Evolutionary conservation across 2,113 vertebrate genomes (phyloP).

Genomic region (Dicerorhinus sumatrensis): DNA sequence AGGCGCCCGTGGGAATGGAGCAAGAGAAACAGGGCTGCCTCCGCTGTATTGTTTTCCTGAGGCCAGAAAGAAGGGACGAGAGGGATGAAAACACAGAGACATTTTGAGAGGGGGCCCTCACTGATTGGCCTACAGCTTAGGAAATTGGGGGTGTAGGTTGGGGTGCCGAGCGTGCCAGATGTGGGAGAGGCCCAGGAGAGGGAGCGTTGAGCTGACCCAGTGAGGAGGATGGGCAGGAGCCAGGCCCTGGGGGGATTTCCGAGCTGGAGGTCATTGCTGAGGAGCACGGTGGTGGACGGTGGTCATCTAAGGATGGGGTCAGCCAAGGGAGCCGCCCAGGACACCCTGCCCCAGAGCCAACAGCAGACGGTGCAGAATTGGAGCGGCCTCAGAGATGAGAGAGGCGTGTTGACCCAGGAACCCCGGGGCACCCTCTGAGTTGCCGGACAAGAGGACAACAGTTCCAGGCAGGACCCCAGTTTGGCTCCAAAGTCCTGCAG

Average conservation of each 20-base stretch:
- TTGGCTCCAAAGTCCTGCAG: background rate
- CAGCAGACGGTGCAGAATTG: background rate
- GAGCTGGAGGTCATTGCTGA: background rate
- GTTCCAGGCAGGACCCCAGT: background rate
- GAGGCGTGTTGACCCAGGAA: background rate
- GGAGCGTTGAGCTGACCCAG: background rate
- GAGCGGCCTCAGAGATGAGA: background rate
- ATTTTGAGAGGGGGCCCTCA: background rate
- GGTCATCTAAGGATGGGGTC: background rate
- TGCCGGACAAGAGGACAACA: slow-evolving; percentile 32
- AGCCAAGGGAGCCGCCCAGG: background rate
- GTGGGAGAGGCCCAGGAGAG: accelerated
- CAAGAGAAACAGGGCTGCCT: background rate
- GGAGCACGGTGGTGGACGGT: background rate
- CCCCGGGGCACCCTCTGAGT: background rate
- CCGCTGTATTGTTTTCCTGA: background rate
- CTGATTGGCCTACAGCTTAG: background rate
- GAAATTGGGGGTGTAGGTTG: background rate
- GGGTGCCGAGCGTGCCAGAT: background rate
- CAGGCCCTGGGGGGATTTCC: background rate
- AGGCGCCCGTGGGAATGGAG: accelerated
- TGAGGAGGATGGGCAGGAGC: accelerated
- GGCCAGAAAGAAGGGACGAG: background rate
- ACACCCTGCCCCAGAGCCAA: background rate
- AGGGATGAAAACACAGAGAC: background rate